Conservation (phyloP, 1,140 invertebrate genomes). For the Zaprionus davidi region DNA sequence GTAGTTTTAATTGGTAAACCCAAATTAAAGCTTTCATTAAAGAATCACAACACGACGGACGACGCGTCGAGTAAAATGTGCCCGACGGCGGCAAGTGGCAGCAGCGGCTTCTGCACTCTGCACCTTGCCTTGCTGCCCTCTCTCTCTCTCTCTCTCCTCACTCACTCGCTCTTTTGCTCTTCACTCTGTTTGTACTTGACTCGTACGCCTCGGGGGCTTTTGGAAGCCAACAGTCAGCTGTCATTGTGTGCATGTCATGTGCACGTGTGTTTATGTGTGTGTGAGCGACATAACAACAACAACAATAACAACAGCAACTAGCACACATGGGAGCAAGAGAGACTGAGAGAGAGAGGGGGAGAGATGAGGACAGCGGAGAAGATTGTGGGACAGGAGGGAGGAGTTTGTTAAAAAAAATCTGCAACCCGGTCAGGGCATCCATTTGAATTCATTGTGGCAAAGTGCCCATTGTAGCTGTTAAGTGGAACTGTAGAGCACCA, state of each 20-base stretch:
- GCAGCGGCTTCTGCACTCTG: slow-evolving; percentile 15
- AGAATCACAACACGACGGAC: slow-evolving; percentile 71
- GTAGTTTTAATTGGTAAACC: slow-evolving; percentile 82
- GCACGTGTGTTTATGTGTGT: slow-evolving; percentile 54
- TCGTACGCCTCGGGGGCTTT: slow-evolving; percentile 73
- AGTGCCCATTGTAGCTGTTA: slow-evolving; percentile 84
- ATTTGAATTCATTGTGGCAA: slow-evolving; percentile 83
- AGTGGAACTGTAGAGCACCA: slow-evolving; percentile 83
- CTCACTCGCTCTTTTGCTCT: slow-evolving; percentile 7
- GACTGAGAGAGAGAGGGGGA: slow-evolving; percentile 26
- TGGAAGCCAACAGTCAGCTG: slow-evolving; percentile 82
- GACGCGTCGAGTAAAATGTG: slow-evolving; percentile 39
- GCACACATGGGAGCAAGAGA: slow-evolving; percentile 54
- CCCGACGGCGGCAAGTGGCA: slow-evolving; percentile 31
- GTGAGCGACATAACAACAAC: slow-evolving; percentile 46
- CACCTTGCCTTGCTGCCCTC: background rate
- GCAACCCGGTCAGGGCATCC: slow-evolving; percentile 73
- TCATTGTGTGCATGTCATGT: slow-evolving; percentile 80
- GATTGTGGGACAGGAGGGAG: background rate
- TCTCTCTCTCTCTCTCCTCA: slow-evolving; percentile 24
- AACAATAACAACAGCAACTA: slow-evolving; percentile 55
- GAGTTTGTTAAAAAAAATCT: slow-evolving; percentile 44
- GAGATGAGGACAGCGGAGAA: background rate
- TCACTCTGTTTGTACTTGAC: slow-evolving; percentile 63
- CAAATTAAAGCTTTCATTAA: slow-evolving; percentile 83